Evolutionary conservation across 35 echinoderm and acorn worm species (phyloP).

Genomic region (Apostichopus parvimensis): DNA sequence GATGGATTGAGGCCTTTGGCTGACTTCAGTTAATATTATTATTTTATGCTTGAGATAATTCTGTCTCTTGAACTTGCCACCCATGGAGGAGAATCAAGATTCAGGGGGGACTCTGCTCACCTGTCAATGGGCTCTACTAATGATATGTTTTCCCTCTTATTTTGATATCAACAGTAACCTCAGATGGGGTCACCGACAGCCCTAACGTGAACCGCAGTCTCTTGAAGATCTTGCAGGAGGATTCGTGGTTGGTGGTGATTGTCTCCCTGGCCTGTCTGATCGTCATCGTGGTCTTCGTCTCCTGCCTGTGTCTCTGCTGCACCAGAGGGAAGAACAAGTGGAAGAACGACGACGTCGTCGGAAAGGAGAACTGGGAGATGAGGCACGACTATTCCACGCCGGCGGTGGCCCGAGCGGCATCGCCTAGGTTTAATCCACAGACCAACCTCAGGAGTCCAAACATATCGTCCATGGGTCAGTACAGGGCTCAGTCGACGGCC

Average conservation of each 20-base stretch:
- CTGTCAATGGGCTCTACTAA: not conserved
- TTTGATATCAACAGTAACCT: not conserved
- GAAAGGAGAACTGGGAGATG: slow-evolving; percentile 63
- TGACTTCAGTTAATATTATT: too few species aligned
- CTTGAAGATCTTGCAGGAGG: not conserved
- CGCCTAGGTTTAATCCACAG: slow-evolving; percentile 37
- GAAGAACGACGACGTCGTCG: slow-evolving; percentile 27
- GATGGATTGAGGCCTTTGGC: too few species aligned
- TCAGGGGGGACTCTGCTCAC: too few species aligned
- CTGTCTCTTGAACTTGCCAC: not conserved
- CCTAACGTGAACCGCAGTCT: slow-evolving; percentile 21
- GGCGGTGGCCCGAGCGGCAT: slow-evolving; percentile 21
- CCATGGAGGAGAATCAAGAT: too few species aligned
- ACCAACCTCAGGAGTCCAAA: slow-evolving; percentile 19
- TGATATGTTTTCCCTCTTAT: not conserved
- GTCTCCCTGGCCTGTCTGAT: not conserved
- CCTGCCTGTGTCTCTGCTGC: slow-evolving; percentile 37
- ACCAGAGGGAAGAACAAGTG: not conserved
- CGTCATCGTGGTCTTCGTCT: slow-evolving; percentile 14
- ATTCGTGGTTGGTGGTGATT: slow-evolving; percentile 7
- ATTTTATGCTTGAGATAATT: too few species aligned
- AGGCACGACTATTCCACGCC: slow-evolving; percentile 29
- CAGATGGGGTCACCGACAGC: not conserved
- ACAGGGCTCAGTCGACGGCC: not conserved
- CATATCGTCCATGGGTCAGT: not conserved